phyloP scores from a whole-genome alignment of 1,140 invertebrate species.

The Holcopasites calliopsidis region DNA sequence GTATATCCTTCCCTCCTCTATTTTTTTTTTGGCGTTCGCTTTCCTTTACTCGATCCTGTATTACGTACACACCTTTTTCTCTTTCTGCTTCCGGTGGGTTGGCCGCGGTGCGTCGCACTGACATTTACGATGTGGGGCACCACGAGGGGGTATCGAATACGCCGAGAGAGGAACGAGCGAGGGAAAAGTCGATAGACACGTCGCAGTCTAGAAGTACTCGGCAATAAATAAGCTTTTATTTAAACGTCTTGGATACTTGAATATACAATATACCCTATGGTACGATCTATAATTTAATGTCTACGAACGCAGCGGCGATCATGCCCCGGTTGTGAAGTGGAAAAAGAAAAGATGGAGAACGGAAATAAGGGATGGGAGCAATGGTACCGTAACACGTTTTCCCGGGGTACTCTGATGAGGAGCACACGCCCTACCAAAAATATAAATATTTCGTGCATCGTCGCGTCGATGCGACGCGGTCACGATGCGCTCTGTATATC shows the following conservation, averaged over 20 bases:
- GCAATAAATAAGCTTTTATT: slow-evolving; percentile 76
- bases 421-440: slow-evolving; percentile 53
- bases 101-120: background rate
- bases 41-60: no score
- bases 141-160: background rate
- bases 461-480: slow-evolving; percentile 10
- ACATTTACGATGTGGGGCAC: background rate
- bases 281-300: slow-evolving; percentile 56
- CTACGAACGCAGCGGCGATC: slow-evolving; percentile 52
- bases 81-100: no score
- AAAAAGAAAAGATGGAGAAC: background rate
- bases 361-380: background rate
- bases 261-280: slow-evolving; percentile 67
- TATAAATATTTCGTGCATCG: slow-evolving; percentile 31
- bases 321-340: slow-evolving; percentile 35
- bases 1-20: no score
- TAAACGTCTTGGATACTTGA: slow-evolving; percentile 67
- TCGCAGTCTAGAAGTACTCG: slow-evolving; percentile 19
- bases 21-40: background rate
- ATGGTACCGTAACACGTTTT: background rate
- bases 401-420: background rate
- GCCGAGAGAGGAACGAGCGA: background rate
- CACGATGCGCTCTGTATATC: background rate
- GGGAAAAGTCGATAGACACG: background rate
- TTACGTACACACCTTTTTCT: no score